Evolutionary conservation across 2,113 vertebrate species (phyloP).

Genomic region (Vulpes ferrilata): DNA sequence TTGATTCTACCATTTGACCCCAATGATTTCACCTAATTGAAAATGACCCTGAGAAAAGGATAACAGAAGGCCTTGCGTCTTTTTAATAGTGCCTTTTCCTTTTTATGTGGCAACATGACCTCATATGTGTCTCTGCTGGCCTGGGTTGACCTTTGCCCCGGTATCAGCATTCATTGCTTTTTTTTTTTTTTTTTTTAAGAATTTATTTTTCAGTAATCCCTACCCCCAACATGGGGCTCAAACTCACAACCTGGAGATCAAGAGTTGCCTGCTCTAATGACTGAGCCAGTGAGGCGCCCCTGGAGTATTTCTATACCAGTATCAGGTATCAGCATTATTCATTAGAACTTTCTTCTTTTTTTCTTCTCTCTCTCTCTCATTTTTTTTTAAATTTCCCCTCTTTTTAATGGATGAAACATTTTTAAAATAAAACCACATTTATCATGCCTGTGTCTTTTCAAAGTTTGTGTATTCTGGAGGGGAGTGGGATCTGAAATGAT

Average conservation of each 20-base stretch:
- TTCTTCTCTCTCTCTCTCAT: neutral
- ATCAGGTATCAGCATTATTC: conserved; percentile 19
- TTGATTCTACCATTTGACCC: conserved; percentile 33
- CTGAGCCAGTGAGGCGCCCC: neutral
- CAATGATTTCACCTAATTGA: neutral
- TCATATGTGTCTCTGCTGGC: neutral
- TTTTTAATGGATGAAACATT: neutral
- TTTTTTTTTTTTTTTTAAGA: neutral
- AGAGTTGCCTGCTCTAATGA: neutral
- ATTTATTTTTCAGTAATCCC: neutral
- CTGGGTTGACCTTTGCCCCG: conserved; percentile 1
- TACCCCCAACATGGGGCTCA: neutral
- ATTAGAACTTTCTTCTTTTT: neutral
- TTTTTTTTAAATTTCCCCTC: neutral
- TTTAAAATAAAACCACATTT: conserved; percentile 32
- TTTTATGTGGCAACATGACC: neutral
- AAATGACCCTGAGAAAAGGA: neutral
- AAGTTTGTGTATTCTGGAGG: neutral
- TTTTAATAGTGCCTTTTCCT: neutral
- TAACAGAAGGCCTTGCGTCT: neutral
- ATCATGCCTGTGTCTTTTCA: conserved; percentile 29
- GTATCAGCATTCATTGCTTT: neutral
- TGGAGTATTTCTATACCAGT: conserved; percentile 26
- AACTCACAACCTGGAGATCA: neutral
- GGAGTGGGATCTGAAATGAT: neutral